Evolutionary conservation across 2,888 invertebrate species (phyloP), one percentile per base, ranked within the genome.

Genomic region (Galerucella calmariensis): DNA sequence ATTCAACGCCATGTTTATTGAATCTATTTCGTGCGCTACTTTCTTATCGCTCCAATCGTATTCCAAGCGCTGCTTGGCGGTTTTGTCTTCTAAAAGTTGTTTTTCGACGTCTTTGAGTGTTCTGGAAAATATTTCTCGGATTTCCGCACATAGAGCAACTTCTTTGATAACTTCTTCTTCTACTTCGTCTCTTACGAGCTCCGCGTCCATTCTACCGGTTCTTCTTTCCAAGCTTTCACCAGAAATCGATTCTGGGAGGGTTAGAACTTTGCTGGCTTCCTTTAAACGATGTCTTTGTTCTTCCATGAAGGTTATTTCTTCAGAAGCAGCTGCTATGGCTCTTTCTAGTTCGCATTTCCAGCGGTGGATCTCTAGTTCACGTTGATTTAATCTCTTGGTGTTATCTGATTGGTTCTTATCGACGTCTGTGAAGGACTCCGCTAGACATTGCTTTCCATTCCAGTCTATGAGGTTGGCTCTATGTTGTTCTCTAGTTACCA

Each of bases 31-130:
- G 58, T 68, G 68, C 3, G 73, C 46, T 12, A 58, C 66, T 58
- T 72, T 90, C 88, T 97, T 97, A 84, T 97, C 96, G 82, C 96
- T 96, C 96, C 96, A 97, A 85, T 97, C 97, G 83, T 92, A 93
- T 87, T 97, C 97, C 74, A 97, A 89, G 61, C 93, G 67, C 79
- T 93, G 92, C 84, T 97, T 96, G 0, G 94, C 93, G 16, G 94
- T 92, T 83, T 94, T 94, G 83, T 95, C 93, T 80, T 94, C 91
- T 44, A 90, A 84, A 83, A 94, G 88, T 86, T 95, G 94, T 53
- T 90, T 89, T 78, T 94, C 92, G 44, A 95, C 92, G 82, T 92
- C 91, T 53, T 90, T 88, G 6, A 94, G 86, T 0, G 92, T 92
- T 78, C 90, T 90, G 51, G 90, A 89, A 14, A 94, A 88, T 2